Evolutionary conservation across 2,888 invertebrate genomes (phyloP).

Genomic region (Yponomeuta malinellus): DNA sequence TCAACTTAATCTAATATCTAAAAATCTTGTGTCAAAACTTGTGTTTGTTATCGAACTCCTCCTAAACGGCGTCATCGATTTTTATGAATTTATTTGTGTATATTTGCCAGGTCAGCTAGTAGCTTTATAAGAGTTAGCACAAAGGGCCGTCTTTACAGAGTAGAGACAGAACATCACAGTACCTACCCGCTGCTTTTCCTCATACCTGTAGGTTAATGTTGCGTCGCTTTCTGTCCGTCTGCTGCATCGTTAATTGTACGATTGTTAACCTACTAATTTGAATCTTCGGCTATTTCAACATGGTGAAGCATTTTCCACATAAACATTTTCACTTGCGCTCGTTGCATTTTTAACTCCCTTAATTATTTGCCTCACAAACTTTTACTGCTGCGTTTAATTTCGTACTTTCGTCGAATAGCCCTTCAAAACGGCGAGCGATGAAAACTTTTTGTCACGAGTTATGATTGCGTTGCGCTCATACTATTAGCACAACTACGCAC

Average conservation of each 20-base stretch:
- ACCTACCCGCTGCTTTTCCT: not conserved
- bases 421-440: not conserved
- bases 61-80: too few relatives aligned
- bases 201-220: slow-evolving; percentile 51
- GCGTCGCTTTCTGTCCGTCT: slow-evolving; percentile 64
- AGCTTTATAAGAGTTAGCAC: not conserved
- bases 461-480: too few relatives aligned
- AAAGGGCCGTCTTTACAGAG: not conserved
- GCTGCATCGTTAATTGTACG: slow-evolving; percentile 63
- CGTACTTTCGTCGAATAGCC: not conserved
- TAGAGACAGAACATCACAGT: not conserved
- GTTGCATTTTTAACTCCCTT: not conserved
- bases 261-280: slow-evolving; percentile 68
- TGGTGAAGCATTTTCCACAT: not conserved
- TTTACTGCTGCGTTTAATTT: not conserved
- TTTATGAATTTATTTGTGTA: too few relatives aligned
- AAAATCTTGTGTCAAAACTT: too few relatives aligned
- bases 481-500: too few relatives aligned
- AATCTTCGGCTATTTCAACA: slow-evolving; percentile 30
- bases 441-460: not conserved
- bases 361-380: slow-evolving; percentile 3
- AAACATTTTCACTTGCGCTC: slow-evolving; percentile 4
- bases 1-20: too few relatives aligned
- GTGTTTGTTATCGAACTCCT: too few relatives aligned
- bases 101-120: not conserved